Evolutionary conservation across 2,113 vertebrate species (phyloP).

Genomic region (Verasper variegatus): DNA sequence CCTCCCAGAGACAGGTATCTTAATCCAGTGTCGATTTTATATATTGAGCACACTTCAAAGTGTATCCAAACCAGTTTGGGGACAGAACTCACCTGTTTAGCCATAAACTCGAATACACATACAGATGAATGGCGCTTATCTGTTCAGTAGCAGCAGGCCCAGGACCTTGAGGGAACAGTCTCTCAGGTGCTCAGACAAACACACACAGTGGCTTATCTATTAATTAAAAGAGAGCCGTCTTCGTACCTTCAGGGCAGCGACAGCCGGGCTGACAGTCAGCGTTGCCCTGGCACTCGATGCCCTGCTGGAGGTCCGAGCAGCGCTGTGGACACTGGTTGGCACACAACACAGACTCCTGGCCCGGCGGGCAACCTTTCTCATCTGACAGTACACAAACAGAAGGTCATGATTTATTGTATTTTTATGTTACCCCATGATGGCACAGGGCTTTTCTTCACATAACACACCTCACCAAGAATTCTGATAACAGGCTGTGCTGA

Average conservation of each 20-base stretch:
- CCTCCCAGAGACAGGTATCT: not conserved
- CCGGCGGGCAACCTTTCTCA: conserved; percentile 80
- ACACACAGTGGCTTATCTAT: conserved; percentile 26
- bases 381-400: conserved; percentile 70
- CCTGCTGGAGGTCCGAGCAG: conserved; percentile 90
- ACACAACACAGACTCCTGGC: conserved; percentile 83
- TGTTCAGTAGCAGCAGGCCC: conserved; percentile 1
- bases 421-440: not conserved
- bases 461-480: conserved; percentile 3
- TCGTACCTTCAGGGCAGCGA: conserved; percentile 83
- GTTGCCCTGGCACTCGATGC: conserved; percentile 80
- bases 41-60: not conserved
- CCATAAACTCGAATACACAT: not conserved
- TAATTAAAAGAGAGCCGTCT: conserved; percentile 23
- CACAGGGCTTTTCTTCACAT: not conserved
- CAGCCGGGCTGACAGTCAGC: conserved; percentile 85
- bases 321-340: conserved; percentile 87
- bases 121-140: conserved; percentile 1
- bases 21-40: not conserved
- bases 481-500: not conserved
- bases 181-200: not conserved
- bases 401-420: conserved; percentile 27
- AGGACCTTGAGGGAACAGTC: not conserved
- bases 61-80: not conserved
- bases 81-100: not conserved